phyloP scores from a whole-genome alignment of 2,797 vertebrate genomes.

The Chromobotia macracanthus region DNA sequence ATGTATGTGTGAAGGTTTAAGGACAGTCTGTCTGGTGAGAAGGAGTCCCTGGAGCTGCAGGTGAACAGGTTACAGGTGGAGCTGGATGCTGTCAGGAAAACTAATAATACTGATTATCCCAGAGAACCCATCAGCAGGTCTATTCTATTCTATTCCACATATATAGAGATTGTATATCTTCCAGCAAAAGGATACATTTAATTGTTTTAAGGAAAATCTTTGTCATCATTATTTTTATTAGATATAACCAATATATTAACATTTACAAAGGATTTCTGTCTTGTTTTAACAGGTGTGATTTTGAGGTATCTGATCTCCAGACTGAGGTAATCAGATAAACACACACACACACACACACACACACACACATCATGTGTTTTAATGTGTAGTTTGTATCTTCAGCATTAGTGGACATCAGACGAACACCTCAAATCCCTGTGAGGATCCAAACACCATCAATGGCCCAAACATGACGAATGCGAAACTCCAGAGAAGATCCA shows the following conservation, averaged over 20 bases:
- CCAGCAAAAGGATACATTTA: too few species aligned
- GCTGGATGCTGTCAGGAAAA: constrained; percentile 55
- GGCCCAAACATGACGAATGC: too few species aligned
- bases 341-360: background rate
- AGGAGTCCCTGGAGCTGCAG: constrained; percentile 68
- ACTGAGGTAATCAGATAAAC: constrained; percentile 65
- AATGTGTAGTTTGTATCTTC: constrained; percentile 65
- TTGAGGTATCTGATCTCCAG: constrained; percentile 60
- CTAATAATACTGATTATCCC: constrained; percentile 1
- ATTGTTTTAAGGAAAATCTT: background rate
- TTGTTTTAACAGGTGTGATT: constrained; percentile 56
- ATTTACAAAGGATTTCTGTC: background rate
- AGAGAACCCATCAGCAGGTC: constrained; percentile 31
- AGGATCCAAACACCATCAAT: constrained; percentile 55
- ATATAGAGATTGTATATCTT: too few species aligned
- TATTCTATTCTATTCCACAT: background rate
- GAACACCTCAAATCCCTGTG: constrained; percentile 73
- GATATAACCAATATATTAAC: too few species aligned
- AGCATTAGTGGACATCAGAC: constrained; percentile 63
- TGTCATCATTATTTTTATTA: too few species aligned
- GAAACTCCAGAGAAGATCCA: too few species aligned
- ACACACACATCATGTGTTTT: background rate
- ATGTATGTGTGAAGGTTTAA: constrained; percentile 69
- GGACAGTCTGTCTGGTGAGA: constrained; percentile 73
- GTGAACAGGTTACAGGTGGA: constrained; percentile 70